phyloP scores from a whole-genome alignment of 2,888 invertebrate species.

The Desoria tigrina region DNA sequence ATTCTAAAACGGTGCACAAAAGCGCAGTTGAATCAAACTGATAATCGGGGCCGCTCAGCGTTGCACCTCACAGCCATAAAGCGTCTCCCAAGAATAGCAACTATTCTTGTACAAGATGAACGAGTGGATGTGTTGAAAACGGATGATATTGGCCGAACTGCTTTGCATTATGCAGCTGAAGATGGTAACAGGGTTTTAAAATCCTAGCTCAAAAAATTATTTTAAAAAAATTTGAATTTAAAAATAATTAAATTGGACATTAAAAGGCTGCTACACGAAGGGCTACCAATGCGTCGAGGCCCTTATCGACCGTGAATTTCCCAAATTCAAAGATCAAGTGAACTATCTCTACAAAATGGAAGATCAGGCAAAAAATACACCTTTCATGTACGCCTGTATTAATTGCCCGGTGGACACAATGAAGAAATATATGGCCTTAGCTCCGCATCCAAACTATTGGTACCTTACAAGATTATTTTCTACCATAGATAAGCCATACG shows the following conservation, averaged over 20 bases:
- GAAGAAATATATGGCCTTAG: constrained; percentile 20
- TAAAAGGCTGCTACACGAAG: constrained; percentile 31
- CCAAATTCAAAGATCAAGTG: constrained; percentile 15
- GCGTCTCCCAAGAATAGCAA: constrained; percentile 19
- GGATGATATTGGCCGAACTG: constrained; percentile 21
- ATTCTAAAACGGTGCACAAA: constrained; percentile 22
- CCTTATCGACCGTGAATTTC: constrained; percentile 22
- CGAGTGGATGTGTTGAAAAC: constrained; percentile 25
- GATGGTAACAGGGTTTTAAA: constrained; percentile 21
- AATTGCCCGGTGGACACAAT: constrained; percentile 32
- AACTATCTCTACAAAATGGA: constrained; percentile 32
- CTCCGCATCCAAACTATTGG: constrained; percentile 28
- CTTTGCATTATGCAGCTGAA: constrained; percentile 31
- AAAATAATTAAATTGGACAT: neutral
- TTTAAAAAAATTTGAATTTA: neutral
- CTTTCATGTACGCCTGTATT: constrained; percentile 26
- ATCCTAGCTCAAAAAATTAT: neutral
- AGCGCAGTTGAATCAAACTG: constrained; percentile 26
- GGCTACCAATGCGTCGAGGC: constrained; percentile 32
- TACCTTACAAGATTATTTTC: too few relatives aligned
- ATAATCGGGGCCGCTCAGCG: constrained; percentile 20
- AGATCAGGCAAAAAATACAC: constrained; percentile 25
- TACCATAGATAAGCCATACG: too few relatives aligned
- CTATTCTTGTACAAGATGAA: constrained; percentile 18
- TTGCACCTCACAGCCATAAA: constrained; percentile 29